phyloP scores from a whole-genome alignment of 2,888 invertebrate species.

The Epistrophe eligans region DNA sequence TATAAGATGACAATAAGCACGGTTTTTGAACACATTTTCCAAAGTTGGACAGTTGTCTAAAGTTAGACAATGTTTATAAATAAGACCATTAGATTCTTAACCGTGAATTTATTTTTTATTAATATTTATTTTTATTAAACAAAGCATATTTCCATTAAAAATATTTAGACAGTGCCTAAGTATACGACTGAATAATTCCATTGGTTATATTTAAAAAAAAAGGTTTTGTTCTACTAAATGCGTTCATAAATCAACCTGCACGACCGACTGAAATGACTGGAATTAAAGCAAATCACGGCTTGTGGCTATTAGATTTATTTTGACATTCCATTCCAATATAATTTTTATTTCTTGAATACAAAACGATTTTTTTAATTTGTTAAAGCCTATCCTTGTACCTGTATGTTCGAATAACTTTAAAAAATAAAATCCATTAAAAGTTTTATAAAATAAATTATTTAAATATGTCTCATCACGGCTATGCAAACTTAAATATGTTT shows the following conservation, averaged over 20 bases:
- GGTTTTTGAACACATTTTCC: no score
- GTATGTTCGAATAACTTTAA: neutral
- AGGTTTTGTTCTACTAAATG: neutral
- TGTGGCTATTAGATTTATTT: neutral
- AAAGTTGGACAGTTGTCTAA: no score
- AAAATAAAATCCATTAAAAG: neutral
- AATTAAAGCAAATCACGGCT: neutral
- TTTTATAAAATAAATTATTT: neutral
- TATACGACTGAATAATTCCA: no score
- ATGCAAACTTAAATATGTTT: constrained; percentile 75
- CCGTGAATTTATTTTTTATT: no score
- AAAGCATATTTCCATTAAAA: no score
- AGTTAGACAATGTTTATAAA: no score
- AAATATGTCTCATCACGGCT: constrained; percentile 77
- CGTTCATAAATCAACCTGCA: neutral
- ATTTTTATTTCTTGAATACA: neutral
- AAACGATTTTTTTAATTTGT: neutral
- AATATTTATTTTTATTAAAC: no score
- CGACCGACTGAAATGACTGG: neutral
- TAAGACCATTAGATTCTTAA: no score
- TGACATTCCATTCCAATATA: neutral
- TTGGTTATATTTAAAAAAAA: no score
- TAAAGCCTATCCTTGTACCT: neutral
- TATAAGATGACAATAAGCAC: no score
- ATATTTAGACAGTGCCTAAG: no score